Conservation (phyloP, 1,140 invertebrate genomes). For the Gonatopus flavifemur region DNA sequence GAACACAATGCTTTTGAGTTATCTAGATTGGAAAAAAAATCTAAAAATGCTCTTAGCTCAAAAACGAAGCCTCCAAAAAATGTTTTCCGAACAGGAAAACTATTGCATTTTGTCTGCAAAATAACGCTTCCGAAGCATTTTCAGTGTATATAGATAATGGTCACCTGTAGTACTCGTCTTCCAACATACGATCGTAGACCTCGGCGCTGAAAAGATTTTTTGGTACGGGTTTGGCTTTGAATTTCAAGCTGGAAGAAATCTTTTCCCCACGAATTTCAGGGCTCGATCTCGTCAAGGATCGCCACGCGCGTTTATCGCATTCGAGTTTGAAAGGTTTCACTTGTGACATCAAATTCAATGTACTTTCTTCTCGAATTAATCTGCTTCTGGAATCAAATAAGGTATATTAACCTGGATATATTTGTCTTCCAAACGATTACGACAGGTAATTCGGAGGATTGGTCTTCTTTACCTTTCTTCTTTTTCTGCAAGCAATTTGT, state of each 20-base stretch:
- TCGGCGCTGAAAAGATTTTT: slow-evolving; percentile 70
- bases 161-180: slow-evolving; percentile 72
- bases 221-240: slow-evolving; percentile 68
- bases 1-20: too few species aligned
- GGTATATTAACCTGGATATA: background rate
- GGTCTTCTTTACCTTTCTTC: slow-evolving; percentile 74
- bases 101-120: too few species aligned
- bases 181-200: slow-evolving; percentile 69
- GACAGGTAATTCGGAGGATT: too few species aligned
- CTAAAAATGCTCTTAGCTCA: too few species aligned
- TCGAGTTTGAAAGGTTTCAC: slow-evolving; percentile 64
- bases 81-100: too few species aligned
- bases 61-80: too few species aligned
- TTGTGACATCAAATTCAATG: slow-evolving; percentile 51
- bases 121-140: too few species aligned
- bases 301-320: slow-evolving; percentile 49
- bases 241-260: slow-evolving; percentile 54
- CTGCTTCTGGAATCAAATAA: slow-evolving; percentile 51
- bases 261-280: slow-evolving; percentile 57
- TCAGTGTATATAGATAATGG: background rate
- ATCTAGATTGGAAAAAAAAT: too few species aligned
- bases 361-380: slow-evolving; percentile 50
- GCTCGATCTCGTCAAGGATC: slow-evolving; percentile 57
- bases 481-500: slow-evolving; percentile 70
- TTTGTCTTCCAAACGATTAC: too few species aligned